phyloP scores from a whole-genome alignment of 1,140 invertebrate genomes.

The Cyclargus thomasi region DNA sequence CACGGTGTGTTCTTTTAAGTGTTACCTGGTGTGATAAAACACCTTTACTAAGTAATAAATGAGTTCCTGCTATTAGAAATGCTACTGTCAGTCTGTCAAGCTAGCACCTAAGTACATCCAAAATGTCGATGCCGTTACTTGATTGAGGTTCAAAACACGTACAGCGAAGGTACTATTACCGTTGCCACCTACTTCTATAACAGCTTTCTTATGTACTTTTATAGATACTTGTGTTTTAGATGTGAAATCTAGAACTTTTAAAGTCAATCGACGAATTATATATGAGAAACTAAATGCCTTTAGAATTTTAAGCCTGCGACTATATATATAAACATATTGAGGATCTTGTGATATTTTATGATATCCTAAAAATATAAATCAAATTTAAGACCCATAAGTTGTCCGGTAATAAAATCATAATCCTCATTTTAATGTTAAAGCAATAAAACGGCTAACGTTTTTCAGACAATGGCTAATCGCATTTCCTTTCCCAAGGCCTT shows the following conservation, averaged over 20 bases:
- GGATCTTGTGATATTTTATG: background rate
- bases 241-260: background rate
- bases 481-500: slow-evolving; percentile 63
- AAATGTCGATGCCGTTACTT: slow-evolving; percentile 10
- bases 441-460: background rate
- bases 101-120: background rate
- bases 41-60: too few species aligned
- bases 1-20: too few species aligned
- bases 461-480: slow-evolving; percentile 10
- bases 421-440: background rate
- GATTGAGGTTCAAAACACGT: background rate
- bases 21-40: too few species aligned
- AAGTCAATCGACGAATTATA: background rate
- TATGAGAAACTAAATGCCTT: background rate
- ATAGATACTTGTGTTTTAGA: background rate
- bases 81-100: background rate
- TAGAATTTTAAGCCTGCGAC: background rate
- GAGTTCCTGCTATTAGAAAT: background rate
- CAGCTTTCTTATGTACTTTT: background rate
- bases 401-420: background rate
- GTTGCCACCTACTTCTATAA: background rate
- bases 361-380: background rate
- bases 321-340: too few species aligned
- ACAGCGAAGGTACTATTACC: slow-evolving; percentile 2
- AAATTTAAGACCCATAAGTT: background rate